These are phyloP conservation scores for Tetrapedia diversipes DNA, from an alignment of 2,888 invertebrate genomes.

Conservation along the genomic window DNA sequence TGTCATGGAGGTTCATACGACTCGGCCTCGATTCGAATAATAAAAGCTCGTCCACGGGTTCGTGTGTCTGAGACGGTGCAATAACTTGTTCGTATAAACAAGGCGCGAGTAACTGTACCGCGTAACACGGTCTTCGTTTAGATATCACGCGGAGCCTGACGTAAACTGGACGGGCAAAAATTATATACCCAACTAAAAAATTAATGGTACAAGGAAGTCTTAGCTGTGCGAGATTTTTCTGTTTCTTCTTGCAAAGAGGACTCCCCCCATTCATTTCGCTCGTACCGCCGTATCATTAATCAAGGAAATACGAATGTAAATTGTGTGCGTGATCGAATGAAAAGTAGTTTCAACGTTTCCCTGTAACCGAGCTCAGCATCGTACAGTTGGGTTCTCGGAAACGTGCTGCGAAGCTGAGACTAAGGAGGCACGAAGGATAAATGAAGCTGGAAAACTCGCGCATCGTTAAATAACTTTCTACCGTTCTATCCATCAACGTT, in stretches of 20 bases:
- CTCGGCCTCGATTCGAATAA: too few species aligned
- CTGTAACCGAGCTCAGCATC: neutral
- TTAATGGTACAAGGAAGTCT: neutral
- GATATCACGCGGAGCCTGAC: neutral
- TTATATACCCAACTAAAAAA: neutral
- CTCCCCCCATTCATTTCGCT: neutral
- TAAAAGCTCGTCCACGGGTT: too few species aligned
- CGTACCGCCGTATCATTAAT: neutral
- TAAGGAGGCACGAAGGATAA: neutral
- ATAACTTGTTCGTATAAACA: too few species aligned
- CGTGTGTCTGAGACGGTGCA: too few species aligned
- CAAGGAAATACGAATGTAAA: conserved; percentile 14
- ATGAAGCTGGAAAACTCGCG: neutral
- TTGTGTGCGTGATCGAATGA: neutral
- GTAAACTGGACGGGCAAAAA: neutral
- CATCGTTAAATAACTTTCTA: neutral
- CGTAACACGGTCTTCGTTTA: too few species aligned
- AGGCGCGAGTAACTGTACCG: too few species aligned
- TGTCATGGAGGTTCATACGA: too few species aligned
- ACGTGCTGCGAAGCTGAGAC: neutral
- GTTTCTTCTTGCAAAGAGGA: neutral
- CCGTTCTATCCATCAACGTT: neutral
- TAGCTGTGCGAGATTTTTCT: neutral
- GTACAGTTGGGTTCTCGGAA: neutral
- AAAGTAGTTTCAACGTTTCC: conserved; percentile 1